Base-by-base conservation (phyloP, 2,888 invertebrate species). In the Dryobotodes eremita region DNA sequence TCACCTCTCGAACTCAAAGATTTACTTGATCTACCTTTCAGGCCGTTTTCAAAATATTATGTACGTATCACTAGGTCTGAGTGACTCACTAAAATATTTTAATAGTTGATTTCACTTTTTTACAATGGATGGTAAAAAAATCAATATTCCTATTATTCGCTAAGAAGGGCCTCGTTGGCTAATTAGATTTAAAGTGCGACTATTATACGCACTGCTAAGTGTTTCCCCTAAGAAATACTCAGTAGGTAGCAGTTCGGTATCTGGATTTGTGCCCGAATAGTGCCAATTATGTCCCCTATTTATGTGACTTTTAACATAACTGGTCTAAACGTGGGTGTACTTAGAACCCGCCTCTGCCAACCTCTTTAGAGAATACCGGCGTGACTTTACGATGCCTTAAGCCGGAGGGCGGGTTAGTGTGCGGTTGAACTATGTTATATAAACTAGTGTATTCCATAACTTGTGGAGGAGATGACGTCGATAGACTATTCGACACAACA, bases 1-100 rank as follows among this genome's bases (percentile, higher is more conserved):
- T 81, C 82, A 71, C 23, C 66, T 71, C 66, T 69, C 57, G 6
- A 80, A 46, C 82, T 64, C 31, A 59, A 57, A 50, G 48, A 77
- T 77, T 71, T 42, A 57, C 10, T 61, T 81, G 77, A 77, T 71
- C 64, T 26, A 57, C 65, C 36, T 77, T 17, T 77, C 42, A 42
- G 36, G 77, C 17, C 31, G 1, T 71, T 71, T 62, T 23, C 20
- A 66, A 53, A 48, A 59, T 73, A 72, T 53, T 53, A 42, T 4
- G 6, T 55, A 23, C 23, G 17, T 53, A 57, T 62, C 31, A 36
- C 10, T 50, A 50, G 23, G 31, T 53, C 15, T 11, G 11, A 66
- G 48, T 66, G 48, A 26, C 15, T 2, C 17, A 46, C 6, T 66
- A 46, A 17, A 62, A 46, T 48, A 6, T 42, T 15, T 42, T 15